Percentiles rank a stretch among this genome's conserved stretches.
These are phyloP conservation scores for Myotis planiceps DNA, from an alignment of 2,797 vertebrate species.

Conservation along the genomic window DNA sequence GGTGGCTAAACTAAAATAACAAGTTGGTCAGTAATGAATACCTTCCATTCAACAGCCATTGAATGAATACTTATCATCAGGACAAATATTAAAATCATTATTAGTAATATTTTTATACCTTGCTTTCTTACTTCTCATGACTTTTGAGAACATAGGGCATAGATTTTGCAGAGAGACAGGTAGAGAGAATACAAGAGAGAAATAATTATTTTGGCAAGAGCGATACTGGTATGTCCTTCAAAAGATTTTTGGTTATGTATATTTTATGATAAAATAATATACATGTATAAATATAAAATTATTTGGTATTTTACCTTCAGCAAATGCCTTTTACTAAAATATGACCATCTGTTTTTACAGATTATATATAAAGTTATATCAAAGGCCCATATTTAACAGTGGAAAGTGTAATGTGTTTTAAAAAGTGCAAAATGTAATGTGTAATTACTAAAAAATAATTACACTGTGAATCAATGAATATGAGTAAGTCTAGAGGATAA, in stretches of 20 bases:
- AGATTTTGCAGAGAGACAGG: background rate
- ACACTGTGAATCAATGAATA: background rate
- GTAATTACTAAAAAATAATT: background rate
- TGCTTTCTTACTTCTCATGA: background rate
- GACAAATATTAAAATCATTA: background rate
- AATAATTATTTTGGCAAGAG: background rate
- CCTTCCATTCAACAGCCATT: background rate
- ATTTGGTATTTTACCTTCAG: background rate
- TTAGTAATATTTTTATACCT: background rate
- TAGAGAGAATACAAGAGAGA: background rate
- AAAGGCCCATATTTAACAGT: background rate
- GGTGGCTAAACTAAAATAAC: background rate
- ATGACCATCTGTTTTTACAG: background rate
- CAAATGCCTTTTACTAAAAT: background rate
- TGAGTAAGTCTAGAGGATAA: background rate
- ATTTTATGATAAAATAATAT: conserved; percentile 17
- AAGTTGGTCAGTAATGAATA: background rate
- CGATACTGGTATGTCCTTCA: background rate
- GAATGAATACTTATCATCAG: background rate
- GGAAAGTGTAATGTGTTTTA: background rate
- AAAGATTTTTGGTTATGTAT: background rate
- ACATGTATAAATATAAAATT: background rate
- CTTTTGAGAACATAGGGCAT: background rate
- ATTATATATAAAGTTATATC: background rate
- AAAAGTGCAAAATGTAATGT: background rate